Percentiles rank a stretch among this genome's conserved stretches.
Conservation (phyloP, 2,888 invertebrate genomes). For the Caenorhabditis plicata region DNA sequence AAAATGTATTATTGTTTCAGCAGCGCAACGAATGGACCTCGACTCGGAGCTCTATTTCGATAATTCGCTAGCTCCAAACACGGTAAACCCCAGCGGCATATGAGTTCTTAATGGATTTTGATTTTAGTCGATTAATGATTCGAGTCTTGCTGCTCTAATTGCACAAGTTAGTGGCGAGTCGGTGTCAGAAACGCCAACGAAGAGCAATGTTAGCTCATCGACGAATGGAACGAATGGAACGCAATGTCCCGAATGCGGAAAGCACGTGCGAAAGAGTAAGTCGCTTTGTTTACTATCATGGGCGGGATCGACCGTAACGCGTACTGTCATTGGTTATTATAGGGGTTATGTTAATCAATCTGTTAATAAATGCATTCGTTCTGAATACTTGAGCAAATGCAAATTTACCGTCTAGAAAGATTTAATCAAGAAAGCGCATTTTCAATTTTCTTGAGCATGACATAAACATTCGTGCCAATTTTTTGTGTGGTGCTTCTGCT, state of each 20-base stretch:
- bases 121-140: constrained; percentile 46
- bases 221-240: constrained; percentile 23
- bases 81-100: constrained; percentile 19
- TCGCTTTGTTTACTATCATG: too few relatives aligned
- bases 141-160: constrained; percentile 26
- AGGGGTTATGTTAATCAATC: too few relatives aligned
- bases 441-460: too few relatives aligned
- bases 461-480: too few relatives aligned
- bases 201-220: background rate
- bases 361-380: too few relatives aligned
- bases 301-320: too few relatives aligned
- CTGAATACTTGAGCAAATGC: too few relatives aligned
- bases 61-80: constrained; percentile 8
- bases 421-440: too few relatives aligned
- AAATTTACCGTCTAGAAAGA: too few relatives aligned
- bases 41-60: constrained; percentile 16
- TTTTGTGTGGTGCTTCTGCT: too few relatives aligned
- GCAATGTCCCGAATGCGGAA: constrained; percentile 64
- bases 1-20: constrained; percentile 33
- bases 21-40: background rate
- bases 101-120: too few relatives aligned
- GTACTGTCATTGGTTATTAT: too few relatives aligned
- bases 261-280: constrained; percentile 63
- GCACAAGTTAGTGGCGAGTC: constrained; percentile 5
- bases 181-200: background rate